These are phyloP conservation scores for Syngnathus floridae DNA, from an alignment of 2,113 vertebrate genomes.

Conservation along the genomic window DNA sequence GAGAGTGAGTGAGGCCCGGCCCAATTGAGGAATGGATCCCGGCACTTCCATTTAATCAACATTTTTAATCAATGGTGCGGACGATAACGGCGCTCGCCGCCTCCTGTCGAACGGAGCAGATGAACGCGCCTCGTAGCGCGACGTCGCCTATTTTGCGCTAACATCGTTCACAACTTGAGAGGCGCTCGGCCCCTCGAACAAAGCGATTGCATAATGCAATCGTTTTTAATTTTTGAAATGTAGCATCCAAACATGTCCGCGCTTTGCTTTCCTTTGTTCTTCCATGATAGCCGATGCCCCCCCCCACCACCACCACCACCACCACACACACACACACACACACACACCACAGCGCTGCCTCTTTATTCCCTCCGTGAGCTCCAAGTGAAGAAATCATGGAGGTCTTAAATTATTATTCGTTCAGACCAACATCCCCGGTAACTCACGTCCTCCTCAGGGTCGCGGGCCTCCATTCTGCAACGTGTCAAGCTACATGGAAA, in stretches of 20 bases:
- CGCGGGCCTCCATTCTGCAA: background rate
- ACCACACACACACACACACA: constrained; percentile 15
- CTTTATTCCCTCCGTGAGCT: constrained; percentile 61
- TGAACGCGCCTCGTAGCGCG: background rate
- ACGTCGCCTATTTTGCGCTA: background rate
- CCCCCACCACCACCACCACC: background rate
- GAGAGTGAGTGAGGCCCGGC: background rate
- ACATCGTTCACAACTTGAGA: background rate
- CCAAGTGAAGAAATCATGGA: constrained; percentile 68
- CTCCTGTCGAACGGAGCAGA: background rate
- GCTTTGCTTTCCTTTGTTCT: constrained; percentile 16
- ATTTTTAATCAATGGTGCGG: constrained; percentile 55
- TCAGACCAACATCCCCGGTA: constrained; percentile 53
- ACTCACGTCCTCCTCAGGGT: constrained; percentile 10
- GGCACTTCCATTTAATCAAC: constrained; percentile 51
- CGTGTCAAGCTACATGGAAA: constrained; percentile 1
- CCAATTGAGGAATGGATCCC: constrained; percentile 29
- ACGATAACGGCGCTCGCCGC: constrained; percentile 30
- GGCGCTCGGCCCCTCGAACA: background rate
- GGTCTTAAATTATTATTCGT: constrained; percentile 63
- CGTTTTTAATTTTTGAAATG: background rate
- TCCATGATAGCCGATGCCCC: constrained; percentile 16
- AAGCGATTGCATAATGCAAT: too few species aligned
- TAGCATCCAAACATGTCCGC: constrained; percentile 4
- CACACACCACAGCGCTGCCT: constrained; percentile 42